Evolutionary conservation across 2,888 invertebrate species (phyloP), one percentile per base, ranked within the genome.

Genomic region (Pseudoips prasinana): DNA sequence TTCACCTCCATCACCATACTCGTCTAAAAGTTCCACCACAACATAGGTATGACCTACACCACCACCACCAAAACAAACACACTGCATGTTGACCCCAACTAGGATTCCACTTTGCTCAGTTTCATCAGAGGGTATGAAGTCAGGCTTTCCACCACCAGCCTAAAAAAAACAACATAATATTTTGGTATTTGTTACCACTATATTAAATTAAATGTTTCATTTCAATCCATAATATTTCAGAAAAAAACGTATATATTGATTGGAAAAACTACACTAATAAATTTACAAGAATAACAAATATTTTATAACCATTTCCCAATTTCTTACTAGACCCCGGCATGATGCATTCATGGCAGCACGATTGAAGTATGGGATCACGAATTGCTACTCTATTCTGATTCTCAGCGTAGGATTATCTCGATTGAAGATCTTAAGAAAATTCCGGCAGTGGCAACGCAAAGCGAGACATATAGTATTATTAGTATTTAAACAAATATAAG

Each of bases 101-200:
- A 11, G 3, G 23, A 3, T 7, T 18, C 17, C 5, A 37, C 31
- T 19, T 17, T 37, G 11, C 24, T 25, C 10, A 37, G 14, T 9
- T 9, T 37, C 32, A 28, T 37, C 37, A 7, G 31, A 24, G 4
- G 22, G 31, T 7, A 36, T 27, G 27, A 18, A 36, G 2, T 31
- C 36, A 14, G 35, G 29, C 20, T 25, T 29, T 1, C 31, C 31
- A 35, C 22, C 25, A 25, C 20, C 14, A 25, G 22, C 22, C 36
- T 31, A 18, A 18, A 18, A 18, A 5, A 24, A 29, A 34, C 17
- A 20, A 9, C 20, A 19, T 8, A 19, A 10, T 7, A 8, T 8
- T 10, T 8, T 10, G 17, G 17, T 6, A 3, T 10, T 10, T 29
- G 5, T 8, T 22, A 8, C 6, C 10, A 7, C 4, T 19, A 19